A percentile compares a stretch with the other conserved stretches of the same genome.
Evolutionary conservation across 2,113 vertebrate genomes (phyloP).

Genomic region (Anarrhichthys ocellatus): DNA sequence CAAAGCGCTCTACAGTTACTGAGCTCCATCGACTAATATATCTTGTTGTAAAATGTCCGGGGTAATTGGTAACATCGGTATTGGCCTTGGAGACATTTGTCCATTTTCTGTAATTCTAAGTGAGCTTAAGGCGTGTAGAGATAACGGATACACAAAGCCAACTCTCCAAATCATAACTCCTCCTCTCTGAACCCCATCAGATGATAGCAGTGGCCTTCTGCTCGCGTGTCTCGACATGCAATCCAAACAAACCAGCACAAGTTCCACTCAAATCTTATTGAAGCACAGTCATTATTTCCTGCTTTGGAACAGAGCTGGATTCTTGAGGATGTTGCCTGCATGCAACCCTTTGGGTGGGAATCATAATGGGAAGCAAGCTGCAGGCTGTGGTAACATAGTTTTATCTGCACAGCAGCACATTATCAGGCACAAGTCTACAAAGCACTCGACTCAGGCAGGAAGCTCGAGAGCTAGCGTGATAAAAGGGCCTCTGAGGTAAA

Average conservation of each 20-base stretch:
- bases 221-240: constrained; percentile 64
- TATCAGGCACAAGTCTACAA: constrained; percentile 57
- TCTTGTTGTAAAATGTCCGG: neutral
- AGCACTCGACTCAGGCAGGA: constrained; percentile 44
- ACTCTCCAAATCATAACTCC: neutral
- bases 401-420: constrained; percentile 57
- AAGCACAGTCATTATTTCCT: constrained; percentile 76
- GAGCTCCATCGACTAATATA: neutral
- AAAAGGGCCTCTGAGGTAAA: constrained; percentile 55
- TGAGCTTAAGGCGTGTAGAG: constrained; percentile 27
- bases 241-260: constrained; percentile 68
- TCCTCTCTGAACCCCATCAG: constrained; percentile 31
- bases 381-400: constrained; percentile 45
- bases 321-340: constrained; percentile 75
- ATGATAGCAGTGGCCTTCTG: constrained; percentile 45
- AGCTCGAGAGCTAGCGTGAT: constrained; percentile 34
- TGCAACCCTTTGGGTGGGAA: constrained; percentile 70
- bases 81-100: neutral
- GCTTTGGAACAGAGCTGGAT: constrained; percentile 72
- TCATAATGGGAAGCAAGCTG: constrained; percentile 62
- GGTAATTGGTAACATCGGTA: neutral
- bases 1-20: neutral
- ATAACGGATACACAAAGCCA: constrained; percentile 16
- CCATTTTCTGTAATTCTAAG: neutral
- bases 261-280: constrained; percentile 63